Conservation (phyloP, 2,888 invertebrate genomes). For the Alcis repandata region DNA sequence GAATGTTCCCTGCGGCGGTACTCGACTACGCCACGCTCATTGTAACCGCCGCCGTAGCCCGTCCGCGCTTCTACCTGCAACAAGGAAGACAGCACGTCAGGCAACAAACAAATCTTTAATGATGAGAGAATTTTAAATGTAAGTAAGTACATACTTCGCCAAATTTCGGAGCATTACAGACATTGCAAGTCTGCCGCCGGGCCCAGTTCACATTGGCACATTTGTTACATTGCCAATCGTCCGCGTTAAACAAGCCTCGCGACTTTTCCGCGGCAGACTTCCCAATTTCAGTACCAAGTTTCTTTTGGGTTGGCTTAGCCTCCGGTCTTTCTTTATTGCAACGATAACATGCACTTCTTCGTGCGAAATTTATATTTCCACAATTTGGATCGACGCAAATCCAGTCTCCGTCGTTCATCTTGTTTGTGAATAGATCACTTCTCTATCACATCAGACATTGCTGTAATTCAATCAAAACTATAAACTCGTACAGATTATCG, state of each 20-base stretch:
- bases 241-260: slow-evolving; percentile 97
- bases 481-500: slow-evolving; percentile 50
- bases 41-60: slow-evolving; percentile 96
- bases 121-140: background rate
- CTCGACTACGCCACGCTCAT: slow-evolving; percentile 98
- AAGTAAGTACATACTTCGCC: slow-evolving; percentile 91
- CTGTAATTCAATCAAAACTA: slow-evolving; percentile 46
- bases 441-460: slow-evolving; percentile 56
- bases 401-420: slow-evolving; percentile 89
- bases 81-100: slow-evolving; percentile 19
- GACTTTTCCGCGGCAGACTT: slow-evolving; percentile 99
- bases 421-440: slow-evolving; percentile 54
- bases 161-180: slow-evolving; percentile 99
- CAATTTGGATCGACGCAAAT: slow-evolving; percentile 90
- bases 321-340: slow-evolving; percentile 91
- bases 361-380: slow-evolving; percentile 97
- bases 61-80: slow-evolving; percentile 90
- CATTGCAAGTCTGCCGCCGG: slow-evolving; percentile 97
- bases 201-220: slow-evolving; percentile 99
- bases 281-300: slow-evolving; percentile 98
- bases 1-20: slow-evolving; percentile 95
- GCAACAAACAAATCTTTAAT: slow-evolving; percentile 1
- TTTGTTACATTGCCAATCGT: slow-evolving; percentile 99
- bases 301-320: slow-evolving; percentile 88
- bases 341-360: slow-evolving; percentile 95